These are phyloP conservation scores for Periparus ater DNA, from an alignment of 2,797 vertebrate genomes.

Conservation along the genomic window DNA sequence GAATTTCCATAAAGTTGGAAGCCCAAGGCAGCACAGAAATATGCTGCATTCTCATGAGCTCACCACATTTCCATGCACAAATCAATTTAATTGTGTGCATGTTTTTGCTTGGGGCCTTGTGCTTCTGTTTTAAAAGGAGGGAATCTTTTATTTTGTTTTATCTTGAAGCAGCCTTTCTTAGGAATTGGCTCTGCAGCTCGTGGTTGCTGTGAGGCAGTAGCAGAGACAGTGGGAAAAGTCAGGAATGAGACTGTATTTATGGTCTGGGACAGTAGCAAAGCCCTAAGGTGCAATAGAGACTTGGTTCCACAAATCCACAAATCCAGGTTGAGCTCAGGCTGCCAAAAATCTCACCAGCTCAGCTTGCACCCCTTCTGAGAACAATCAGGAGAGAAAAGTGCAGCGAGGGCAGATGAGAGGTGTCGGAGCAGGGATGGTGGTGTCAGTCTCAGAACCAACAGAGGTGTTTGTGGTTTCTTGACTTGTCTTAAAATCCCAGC, in stretches of 20 bases:
- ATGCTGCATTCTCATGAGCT: not conserved
- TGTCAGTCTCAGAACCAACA: not conserved
- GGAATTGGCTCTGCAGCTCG: not conserved
- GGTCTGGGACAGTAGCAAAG: not conserved
- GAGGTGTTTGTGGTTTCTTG: not conserved
- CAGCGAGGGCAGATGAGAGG: not conserved
- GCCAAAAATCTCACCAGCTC: not conserved
- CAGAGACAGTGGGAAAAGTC: not conserved
- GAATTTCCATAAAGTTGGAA: not conserved
- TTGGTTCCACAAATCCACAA: not conserved
- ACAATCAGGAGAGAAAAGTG: not conserved
- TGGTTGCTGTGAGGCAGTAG: not conserved
- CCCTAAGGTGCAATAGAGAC: not conserved
- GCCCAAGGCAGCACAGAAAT: conserved; percentile 1
- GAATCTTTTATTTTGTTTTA: not conserved
- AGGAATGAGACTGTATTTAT: not conserved
- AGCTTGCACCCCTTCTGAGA: not conserved
- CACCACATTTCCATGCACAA: not conserved
- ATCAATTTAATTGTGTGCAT: not conserved
- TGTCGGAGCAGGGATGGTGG: fast-evolving
- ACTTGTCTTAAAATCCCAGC: not conserved
- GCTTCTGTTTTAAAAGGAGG: not conserved
- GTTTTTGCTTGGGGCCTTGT: not conserved
- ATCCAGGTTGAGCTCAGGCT: not conserved
- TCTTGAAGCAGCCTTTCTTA: not conserved